phyloP scores from a whole-genome alignment of 2,113 vertebrate genomes.

The Myiozetetes cayanensis region DNA sequence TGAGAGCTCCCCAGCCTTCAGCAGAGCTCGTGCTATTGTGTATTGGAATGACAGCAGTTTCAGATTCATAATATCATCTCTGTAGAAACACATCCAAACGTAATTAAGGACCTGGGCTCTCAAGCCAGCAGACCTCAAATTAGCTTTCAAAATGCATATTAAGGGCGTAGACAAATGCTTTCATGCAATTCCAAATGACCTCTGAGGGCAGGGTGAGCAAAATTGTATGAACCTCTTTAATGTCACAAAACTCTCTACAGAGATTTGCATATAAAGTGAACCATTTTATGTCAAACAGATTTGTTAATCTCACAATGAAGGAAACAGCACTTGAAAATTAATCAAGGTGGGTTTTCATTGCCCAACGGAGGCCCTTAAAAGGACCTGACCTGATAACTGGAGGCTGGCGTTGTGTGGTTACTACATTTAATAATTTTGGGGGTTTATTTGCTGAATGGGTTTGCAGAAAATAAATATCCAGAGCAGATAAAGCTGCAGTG shows the following conservation, averaged over 20 bases:
- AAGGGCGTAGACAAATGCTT: slow-evolving; percentile 30
- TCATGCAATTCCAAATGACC: slow-evolving; percentile 35
- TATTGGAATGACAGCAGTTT: background rate
- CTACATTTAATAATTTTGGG: background rate
- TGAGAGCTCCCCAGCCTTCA: background rate
- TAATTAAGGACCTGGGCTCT: slow-evolving; percentile 35
- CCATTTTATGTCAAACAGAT: slow-evolving; percentile 42
- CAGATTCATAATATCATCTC: slow-evolving; percentile 2
- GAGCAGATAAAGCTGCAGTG: background rate
- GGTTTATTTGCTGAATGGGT: background rate
- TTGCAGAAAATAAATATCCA: background rate
- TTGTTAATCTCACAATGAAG: slow-evolving; percentile 44
- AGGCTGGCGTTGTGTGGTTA: background rate
- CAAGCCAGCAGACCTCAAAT: slow-evolving; percentile 34
- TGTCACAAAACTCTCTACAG: slow-evolving; percentile 18
- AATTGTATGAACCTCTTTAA: slow-evolving; percentile 40
- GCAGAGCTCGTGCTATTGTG: background rate
- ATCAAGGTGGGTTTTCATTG: slow-evolving; percentile 24
- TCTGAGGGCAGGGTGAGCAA: slow-evolving; percentile 23
- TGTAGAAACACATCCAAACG: background rate
- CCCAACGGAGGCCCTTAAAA: background rate
- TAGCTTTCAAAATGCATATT: slow-evolving; percentile 60
- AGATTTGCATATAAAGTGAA: slow-evolving; percentile 58
- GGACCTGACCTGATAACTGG: background rate
- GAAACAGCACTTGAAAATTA: slow-evolving; percentile 55